Conservation (phyloP, 1,140 invertebrate genomes). For the Acromyrmex echinatior region DNA sequence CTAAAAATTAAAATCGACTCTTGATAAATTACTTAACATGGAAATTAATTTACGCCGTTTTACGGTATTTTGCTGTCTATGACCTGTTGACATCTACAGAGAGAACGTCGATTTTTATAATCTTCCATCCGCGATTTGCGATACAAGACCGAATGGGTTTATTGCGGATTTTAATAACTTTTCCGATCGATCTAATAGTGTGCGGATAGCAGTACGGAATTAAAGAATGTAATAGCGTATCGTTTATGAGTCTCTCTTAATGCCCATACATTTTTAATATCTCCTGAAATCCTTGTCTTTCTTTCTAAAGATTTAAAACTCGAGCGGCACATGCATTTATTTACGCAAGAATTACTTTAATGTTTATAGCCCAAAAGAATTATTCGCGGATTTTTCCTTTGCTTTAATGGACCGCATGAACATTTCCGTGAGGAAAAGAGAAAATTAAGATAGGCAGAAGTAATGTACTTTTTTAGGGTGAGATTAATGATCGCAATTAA, state of each 20-base stretch:
- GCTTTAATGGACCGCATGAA: constrained; percentile 61
- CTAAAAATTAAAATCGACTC: background rate
- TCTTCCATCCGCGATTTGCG: constrained; percentile 3
- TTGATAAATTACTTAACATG: constrained; percentile 3
- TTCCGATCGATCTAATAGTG: constrained; percentile 17
- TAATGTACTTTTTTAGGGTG: constrained; percentile 22
- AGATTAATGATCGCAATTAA: constrained; percentile 34
- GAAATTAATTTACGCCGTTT: background rate
- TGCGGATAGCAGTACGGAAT: constrained; percentile 29
- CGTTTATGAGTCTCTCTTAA: constrained; percentile 70
- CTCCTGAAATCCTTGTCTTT: constrained; percentile 44
- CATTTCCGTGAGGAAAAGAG: constrained; percentile 42
- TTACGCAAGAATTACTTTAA: constrained; percentile 77
- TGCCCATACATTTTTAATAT: constrained; percentile 67
- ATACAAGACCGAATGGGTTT: constrained; percentile 44
- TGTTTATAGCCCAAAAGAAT: constrained; percentile 65
- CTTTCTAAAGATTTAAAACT: background rate
- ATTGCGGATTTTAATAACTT: constrained; percentile 61
- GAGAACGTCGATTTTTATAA: constrained; percentile 40
- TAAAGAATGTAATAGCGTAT: constrained; percentile 39
- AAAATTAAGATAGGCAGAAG: constrained; percentile 53
- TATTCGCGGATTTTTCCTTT: constrained; percentile 57
- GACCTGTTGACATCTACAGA: background rate
- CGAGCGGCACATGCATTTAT: constrained; percentile 57
- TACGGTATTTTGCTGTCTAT: background rate